Base-by-base conservation (phyloP, 2,888 invertebrate genomes). In the Agelastica alni region DNA sequence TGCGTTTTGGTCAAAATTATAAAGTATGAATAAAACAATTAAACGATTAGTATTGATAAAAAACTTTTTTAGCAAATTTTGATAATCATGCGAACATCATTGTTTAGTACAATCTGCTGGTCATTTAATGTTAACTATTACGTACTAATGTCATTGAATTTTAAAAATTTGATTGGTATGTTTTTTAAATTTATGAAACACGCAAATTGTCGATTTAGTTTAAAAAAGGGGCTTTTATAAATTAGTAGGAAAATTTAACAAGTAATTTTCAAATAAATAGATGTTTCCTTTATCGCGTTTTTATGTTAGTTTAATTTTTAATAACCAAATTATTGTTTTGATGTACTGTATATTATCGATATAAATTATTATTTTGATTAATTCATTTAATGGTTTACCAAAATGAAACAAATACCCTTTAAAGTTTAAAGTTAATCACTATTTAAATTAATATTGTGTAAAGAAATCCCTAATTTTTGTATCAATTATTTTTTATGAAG, bases 131-230 rank as follows among this genome's bases (percentile, higher is more conserved):
- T 17, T 37, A 17, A 44, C 51, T 30, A 20, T 51, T 28, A 44
- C 17, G 20, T 18, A 34, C 20, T 14, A 37, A 44, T 28, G 32
- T 53, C 44, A 53, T 54, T 56, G 49, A 45, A 58, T 58, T 58
- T 47, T 44, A 58, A 53, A 58, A 48, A 39, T 48, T 41, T 54
- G 51, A 58, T 54, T 51, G 53, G 49, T 41, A 54, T 42, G 44
- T 48, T 51, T 43, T 28, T 22, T 48, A 49, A 51, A 56, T 44
- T 22, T 53, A 32, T 47, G 17, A 13, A 41, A 44, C 58, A 58
- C 58, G 58, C 58, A 54, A 58, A 47, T 36, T 44, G 41, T 37
- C 46, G 47, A 58, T 54, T 51, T 51, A 32, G 14, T 47, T 31
- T 46, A 32, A 45, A 44, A 30, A 45, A 43, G 31, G 17, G 42